Evolutionary conservation across 2,113 vertebrate species (phyloP), one percentile per base, ranked within the genome.

Genomic region (Dendropsophus ebraccatus): DNA sequence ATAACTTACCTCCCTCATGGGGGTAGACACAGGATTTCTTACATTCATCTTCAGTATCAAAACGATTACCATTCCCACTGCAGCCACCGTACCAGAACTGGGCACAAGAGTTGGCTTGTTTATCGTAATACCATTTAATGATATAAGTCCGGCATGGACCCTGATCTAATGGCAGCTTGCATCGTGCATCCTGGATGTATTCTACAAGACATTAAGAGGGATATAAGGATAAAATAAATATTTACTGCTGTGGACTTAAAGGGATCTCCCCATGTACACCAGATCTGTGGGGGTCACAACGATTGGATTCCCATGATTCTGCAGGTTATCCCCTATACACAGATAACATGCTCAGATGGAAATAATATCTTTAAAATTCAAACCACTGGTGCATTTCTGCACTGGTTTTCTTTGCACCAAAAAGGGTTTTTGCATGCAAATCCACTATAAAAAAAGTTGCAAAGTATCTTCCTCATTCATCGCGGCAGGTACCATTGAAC

Each of bases 41-140:
- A 81, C 96, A 96, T 75, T 96, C 92, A 12, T 91, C 92, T 87
- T 97, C 94, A 56, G 89, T 94, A 69, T 95, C 91, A 87, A 93
- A 96, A 74, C 96, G 95, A 91, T 97, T 96, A 25, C 89, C 90
- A 50, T 97, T 97, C 88, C 95, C 95, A 16, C 91, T 83, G 0
- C 95, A 97, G 90, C 95, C 95, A 86, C 95, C 93, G 0, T 95
- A 96, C 96, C 95, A 97, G 92, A 97, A 97, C 93, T 96, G 95
- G 88, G 94, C 95, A 82, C 95, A 97, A 25, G 96, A 89, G 41
- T 98, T 96, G 73, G 95, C 94, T 86, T 96, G 94, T 87, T 92
- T 93, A 77, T 96, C 94, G 0, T 96, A 96, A 62, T 96, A 96
- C 95, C 95, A 96, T 83, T 91, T 90, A 88, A 96, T 95, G 25